Evolutionary conservation across 2,797 vertebrate genomes (phyloP), one percentile per base, ranked within the genome.

Genomic region (Anableps anableps): DNA sequence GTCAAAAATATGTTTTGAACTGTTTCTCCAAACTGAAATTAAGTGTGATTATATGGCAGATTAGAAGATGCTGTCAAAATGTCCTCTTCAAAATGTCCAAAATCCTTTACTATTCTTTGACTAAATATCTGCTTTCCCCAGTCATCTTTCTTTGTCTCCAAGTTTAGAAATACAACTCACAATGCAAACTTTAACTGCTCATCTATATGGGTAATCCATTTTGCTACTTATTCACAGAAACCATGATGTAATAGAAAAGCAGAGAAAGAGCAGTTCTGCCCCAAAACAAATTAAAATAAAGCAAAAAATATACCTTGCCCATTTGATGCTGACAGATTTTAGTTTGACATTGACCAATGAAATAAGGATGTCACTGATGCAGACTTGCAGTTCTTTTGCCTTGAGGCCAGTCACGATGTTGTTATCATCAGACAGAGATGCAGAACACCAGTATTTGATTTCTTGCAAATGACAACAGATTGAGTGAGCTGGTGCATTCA

Each of bases 71-170:
- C 21, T 53, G 51, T 2, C 26, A 26, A 53, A 53, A 51, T 51
- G 50, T 51, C 21, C 21, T 8, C 7, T 51, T 48, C 4, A 45
- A 48, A 66, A 13, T 7, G n/a, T 58, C 55, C 55, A 48, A 81
- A 50, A 14, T 26, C 36, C 60, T 31, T 76, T 53, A 75, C 62
- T 60, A 55, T 73, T 36, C 48, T 75, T 31, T 75, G 64, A 81
- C 43, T 45, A 11, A 55, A 76, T 53, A 53, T 72, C n/a, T 80
- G 73, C 72, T 62, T 60, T 79, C 70, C 31, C 66, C 34, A 53
- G 64, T 72, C 51, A 43, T 26, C 11, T 70, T 13, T 70, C 23
- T 43, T 43, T 43, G 21, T 41, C 64, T 23, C 29, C 36, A 11
- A 34, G 66, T 41, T 66, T n/a, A 26, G 14, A 26, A 34, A 26